These are phyloP conservation scores for Druon quercuslanigerum DNA, from an alignment of 1,140 invertebrate species.

Conservation along the genomic window DNA sequence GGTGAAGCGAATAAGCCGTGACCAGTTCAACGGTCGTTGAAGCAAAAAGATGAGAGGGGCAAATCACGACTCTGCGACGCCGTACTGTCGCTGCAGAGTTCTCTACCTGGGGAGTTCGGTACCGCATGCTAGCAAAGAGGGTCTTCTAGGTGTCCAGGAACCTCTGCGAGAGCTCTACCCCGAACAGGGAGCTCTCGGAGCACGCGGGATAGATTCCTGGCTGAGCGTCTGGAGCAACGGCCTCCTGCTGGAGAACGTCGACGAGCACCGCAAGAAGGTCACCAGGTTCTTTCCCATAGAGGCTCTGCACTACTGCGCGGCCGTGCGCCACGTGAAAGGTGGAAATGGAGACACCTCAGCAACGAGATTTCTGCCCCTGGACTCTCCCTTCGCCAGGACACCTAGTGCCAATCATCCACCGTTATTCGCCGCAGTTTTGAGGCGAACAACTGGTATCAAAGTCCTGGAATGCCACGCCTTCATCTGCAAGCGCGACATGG, in stretches of 20 bases:
- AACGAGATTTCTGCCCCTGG: slow-evolving; percentile 95
- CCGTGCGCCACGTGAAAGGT: slow-evolving; percentile 89
- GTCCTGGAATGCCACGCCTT: slow-evolving; percentile 99
- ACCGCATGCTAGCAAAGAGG: slow-evolving; percentile 97
- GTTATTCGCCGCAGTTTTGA: slow-evolving; percentile 96
- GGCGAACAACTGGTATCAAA: slow-evolving; percentile 97
- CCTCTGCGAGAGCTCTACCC: slow-evolving; percentile 97
- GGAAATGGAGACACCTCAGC: slow-evolving; percentile 77
- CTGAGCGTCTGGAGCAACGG: slow-evolving; percentile 98
- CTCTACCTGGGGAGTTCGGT: slow-evolving; percentile 98
- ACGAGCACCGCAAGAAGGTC: slow-evolving; percentile 95
- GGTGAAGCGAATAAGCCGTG: slow-evolving; percentile 12
- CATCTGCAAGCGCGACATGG: slow-evolving; percentile 96
- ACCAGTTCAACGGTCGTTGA: not conserved
- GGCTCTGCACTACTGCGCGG: slow-evolving; percentile 97
- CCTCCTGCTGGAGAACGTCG: slow-evolving; percentile 96
- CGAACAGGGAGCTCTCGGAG: slow-evolving; percentile 88
- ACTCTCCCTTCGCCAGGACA: slow-evolving; percentile 94
- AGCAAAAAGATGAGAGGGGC: slow-evolving; percentile 66
- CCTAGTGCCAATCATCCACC: slow-evolving; percentile 95
- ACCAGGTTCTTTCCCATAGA: slow-evolving; percentile 98
- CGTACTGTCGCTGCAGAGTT: slow-evolving; percentile 97
- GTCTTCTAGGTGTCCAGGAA: slow-evolving; percentile 97
- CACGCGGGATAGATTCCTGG: slow-evolving; percentile 97
- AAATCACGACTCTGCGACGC: slow-evolving; percentile 80